Percentiles rank a stretch among this genome's conserved stretches.
Conservation (phyloP, 92 coral and sea anemone species). For the Zoanthus sociatus region DNA sequence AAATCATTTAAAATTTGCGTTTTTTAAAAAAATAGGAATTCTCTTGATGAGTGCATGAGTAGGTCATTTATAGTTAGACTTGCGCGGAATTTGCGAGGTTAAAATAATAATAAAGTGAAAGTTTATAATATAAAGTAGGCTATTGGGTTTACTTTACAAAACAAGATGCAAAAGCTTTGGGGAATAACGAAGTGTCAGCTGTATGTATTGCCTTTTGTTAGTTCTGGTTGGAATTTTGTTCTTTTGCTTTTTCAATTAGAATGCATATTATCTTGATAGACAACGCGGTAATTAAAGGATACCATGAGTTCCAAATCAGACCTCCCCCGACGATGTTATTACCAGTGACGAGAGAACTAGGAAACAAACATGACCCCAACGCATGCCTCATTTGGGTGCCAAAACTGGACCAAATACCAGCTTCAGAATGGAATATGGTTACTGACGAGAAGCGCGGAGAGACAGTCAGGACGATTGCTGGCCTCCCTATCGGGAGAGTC, state of each 20-base stretch:
- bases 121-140: not conserved
- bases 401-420: constrained; percentile 50
- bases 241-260: not conserved
- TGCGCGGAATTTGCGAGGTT: not conserved
- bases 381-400: constrained; percentile 65
- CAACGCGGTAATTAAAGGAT: constrained; percentile 18
- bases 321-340: not conserved
- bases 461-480: constrained; percentile 61
- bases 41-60: not conserved
- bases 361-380: constrained; percentile 54
- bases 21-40: not conserved
- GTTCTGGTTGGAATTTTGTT: not conserved
- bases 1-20: not conserved
- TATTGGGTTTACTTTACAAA: not conserved
- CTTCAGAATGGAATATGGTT: constrained; percentile 21
- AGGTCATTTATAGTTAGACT: not conserved
- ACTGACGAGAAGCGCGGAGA: constrained; percentile 64
- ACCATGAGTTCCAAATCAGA: constrained; percentile 18
- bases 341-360: constrained; percentile 59
- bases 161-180: constrained; percentile 1
- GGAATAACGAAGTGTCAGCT: not conserved
- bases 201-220: not conserved
- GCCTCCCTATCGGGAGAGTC: constrained; percentile 65
- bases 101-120: too few relatives aligned
- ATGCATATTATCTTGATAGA: not conserved